Evolutionary conservation across 2,888 invertebrate genomes (phyloP).

Genomic region (Eretmocerus hayati): DNA sequence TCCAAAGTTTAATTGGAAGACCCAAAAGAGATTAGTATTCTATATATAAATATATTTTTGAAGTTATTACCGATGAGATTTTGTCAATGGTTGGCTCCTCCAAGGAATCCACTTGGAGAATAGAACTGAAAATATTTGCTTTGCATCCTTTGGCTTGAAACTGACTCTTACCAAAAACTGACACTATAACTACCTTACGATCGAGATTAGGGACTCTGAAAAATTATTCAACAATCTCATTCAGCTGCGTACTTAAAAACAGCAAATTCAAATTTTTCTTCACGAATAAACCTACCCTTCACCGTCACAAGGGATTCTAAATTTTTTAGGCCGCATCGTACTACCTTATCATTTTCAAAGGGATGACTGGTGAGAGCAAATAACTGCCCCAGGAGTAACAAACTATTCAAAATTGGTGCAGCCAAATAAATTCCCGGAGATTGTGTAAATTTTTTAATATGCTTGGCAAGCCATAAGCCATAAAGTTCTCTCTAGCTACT

Average conservation of each 20-base stretch:
- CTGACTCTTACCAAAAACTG: slow-evolving; percentile 65
- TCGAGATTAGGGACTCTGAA: slow-evolving; percentile 34
- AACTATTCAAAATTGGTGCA: too few species aligned
- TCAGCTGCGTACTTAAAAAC: background rate
- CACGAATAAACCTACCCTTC: slow-evolving; percentile 13
- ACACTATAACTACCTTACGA: slow-evolving; percentile 60
- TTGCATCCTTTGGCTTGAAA: slow-evolving; percentile 59
- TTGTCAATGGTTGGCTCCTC: slow-evolving; percentile 40
- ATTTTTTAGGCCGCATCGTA: slow-evolving; percentile 40
- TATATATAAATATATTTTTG: too few species aligned
- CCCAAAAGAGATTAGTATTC: slow-evolving; percentile 2
- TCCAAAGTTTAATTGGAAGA: background rate
- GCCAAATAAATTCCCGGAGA: too few species aligned
- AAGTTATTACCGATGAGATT: slow-evolving; percentile 37
- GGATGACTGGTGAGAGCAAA: too few species aligned
- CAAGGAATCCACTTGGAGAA: slow-evolving; percentile 36
- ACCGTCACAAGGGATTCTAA: slow-evolving; percentile 31
- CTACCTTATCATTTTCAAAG: background rate
- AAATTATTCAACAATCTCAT: background rate
- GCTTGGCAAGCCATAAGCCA: too few species aligned
- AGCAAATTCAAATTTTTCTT: background rate
- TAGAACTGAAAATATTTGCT: slow-evolving; percentile 49
- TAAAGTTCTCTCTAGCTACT: too few species aligned
- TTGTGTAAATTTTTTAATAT: too few species aligned
- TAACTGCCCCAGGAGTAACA: too few species aligned